These are phyloP conservation scores for Callopanchax toddi DNA, from an alignment of 2,113 vertebrate species.

Conservation along the genomic window DNA sequence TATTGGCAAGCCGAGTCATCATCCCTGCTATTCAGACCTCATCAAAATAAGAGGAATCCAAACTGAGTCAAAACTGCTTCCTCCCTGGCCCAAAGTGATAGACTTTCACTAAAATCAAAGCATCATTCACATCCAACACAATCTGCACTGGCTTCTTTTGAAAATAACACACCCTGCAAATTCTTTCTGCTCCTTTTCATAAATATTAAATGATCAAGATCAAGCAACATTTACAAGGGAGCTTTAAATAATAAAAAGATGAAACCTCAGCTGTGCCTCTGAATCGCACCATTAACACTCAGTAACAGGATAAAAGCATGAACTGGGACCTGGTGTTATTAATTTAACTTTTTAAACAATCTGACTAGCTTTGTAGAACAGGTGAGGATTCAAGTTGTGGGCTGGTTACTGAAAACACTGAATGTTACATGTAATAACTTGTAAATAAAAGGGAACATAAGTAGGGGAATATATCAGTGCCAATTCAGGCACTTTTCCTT, in stretches of 20 bases:
- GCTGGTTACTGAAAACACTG: constrained; percentile 24
- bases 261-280: constrained; percentile 11
- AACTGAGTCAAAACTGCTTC: neutral
- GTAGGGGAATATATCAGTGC: constrained; percentile 24
- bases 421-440: constrained; percentile 24
- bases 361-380: constrained; percentile 24
- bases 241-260: constrained; percentile 46
- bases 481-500: constrained; percentile 36
- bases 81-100: too few species aligned
- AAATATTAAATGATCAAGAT: constrained; percentile 44
- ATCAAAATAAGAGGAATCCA: neutral
- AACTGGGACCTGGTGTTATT: constrained; percentile 32
- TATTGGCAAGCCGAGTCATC: constrained; percentile 25
- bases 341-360: constrained; percentile 21
- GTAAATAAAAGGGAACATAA: constrained; percentile 29
- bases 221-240: constrained; percentile 49
- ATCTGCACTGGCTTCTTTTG: constrained; percentile 17
- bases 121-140: constrained; percentile 13
- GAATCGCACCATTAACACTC: constrained; percentile 29
- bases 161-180: constrained; percentile 18
- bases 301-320: constrained; percentile 43
- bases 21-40: constrained; percentile 18
- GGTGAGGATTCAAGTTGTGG: constrained; percentile 24
- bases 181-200: constrained; percentile 31
- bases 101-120: constrained; percentile 14